Percentiles rank a stretch among this genome's conserved stretches.
These are phyloP conservation scores for Lutjanus argentimaculatus DNA, from an alignment of 2,797 vertebrate species.

Conservation along the genomic window DNA sequence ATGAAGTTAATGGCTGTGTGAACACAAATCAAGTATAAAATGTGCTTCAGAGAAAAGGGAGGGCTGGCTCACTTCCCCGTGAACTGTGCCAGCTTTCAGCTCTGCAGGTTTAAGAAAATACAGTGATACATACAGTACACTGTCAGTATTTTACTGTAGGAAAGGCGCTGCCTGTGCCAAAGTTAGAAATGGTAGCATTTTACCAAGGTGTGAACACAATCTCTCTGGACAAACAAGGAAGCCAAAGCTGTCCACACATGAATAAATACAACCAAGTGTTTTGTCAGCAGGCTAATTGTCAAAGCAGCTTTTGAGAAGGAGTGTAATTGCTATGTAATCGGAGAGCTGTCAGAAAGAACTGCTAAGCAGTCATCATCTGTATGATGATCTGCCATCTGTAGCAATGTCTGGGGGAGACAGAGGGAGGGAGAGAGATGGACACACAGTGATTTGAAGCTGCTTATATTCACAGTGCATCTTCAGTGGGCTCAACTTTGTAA, in stretches of 20 bases:
- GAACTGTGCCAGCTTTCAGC: constrained; percentile 33
- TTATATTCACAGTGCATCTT: constrained; percentile 47
- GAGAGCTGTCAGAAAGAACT: constrained; percentile 81
- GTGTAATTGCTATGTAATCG: constrained; percentile 82
- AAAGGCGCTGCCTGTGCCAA: background rate
- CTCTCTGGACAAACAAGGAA: constrained; percentile 59
- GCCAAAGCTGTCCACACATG: constrained; percentile 68
- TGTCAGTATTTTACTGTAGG: constrained; percentile 7
- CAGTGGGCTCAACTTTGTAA: constrained; percentile 24
- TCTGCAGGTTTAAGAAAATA: constrained; percentile 42
- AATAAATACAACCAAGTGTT: constrained; percentile 77
- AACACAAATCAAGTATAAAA: constrained; percentile 33
- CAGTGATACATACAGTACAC: background rate
- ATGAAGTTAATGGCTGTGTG: constrained; percentile 39
- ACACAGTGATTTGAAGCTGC: constrained; percentile 41
- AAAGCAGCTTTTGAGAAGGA: constrained; percentile 80
- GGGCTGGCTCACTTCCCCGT: constrained; percentile 40
- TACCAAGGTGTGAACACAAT: constrained; percentile 51
- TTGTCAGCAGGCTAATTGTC: constrained; percentile 84
- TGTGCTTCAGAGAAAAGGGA: constrained; percentile 40
- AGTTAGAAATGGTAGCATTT: constrained; percentile 42
- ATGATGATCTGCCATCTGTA: constrained; percentile 83
- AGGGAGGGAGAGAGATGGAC: constrained; percentile 23
- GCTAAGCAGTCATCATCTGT: constrained; percentile 84
- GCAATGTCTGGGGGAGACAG: constrained; percentile 56